A percentile compares a stretch with the other conserved stretches of the same genome.
Conservation (phyloP, 2,113 vertebrate species). For the Dromiciops gliroides region DNA sequence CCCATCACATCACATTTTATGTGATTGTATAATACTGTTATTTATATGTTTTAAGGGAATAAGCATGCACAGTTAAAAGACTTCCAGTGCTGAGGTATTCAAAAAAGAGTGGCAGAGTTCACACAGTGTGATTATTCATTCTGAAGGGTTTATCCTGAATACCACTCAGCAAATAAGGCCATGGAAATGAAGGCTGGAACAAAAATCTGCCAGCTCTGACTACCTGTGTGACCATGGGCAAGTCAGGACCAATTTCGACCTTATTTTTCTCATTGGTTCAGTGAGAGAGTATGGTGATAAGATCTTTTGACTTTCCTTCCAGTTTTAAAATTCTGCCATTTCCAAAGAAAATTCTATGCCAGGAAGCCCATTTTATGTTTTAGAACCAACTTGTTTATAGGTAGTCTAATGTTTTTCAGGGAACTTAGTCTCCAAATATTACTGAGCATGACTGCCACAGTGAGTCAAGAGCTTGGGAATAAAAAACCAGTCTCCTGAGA, state of each 20-base stretch:
- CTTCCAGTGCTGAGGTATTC: background rate
- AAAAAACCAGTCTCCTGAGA: conserved; percentile 13
- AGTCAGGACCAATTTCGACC: background rate
- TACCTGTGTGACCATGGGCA: background rate
- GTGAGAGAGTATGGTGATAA: background rate
- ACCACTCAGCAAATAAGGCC: background rate
- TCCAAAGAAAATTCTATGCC: background rate
- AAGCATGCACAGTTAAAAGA: background rate
- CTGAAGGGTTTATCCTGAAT: background rate
- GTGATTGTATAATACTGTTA: background rate
- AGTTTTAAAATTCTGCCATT: background rate
- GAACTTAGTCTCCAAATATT: background rate
- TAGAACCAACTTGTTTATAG: background rate
- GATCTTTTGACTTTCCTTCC: background rate
- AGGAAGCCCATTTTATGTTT: background rate
- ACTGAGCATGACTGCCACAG: background rate
- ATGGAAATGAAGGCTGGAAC: background rate
- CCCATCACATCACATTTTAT: background rate
- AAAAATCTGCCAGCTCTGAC: background rate
- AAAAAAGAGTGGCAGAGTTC: background rate
- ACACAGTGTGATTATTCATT: background rate
- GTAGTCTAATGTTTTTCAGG: background rate
- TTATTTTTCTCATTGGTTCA: background rate
- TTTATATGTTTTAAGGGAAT: background rate
- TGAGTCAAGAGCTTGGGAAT: conserved; percentile 2